Evolutionary conservation across 2,113 vertebrate genomes (phyloP).

Genomic region (Chlamydotis undulata): DNA sequence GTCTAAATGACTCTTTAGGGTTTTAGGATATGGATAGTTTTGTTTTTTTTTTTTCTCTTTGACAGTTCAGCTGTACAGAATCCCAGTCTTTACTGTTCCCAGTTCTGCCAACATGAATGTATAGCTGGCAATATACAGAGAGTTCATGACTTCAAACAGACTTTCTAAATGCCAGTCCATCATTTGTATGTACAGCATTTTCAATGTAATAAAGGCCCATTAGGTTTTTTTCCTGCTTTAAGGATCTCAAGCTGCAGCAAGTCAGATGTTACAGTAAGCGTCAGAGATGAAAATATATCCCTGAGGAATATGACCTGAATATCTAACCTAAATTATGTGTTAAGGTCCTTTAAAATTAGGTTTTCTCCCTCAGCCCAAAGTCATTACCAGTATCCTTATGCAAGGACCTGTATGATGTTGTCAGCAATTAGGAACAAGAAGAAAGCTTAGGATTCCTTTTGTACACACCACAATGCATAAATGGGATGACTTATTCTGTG

Average conservation of each 20-base stretch:
- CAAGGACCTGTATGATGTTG: neutral
- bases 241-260: neutral
- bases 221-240: neutral
- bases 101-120: neutral
- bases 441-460: neutral
- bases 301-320: neutral
- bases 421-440: neutral
- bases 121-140: neutral
- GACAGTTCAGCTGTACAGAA: neutral
- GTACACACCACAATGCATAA: neutral
- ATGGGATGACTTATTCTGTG: neutral
- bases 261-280: neutral
- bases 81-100: neutral
- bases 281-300: neutral
- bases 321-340: neutral
- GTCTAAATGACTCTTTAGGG: neutral
- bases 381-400: neutral
- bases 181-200: neutral
- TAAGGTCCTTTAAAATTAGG: neutral
- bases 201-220: neutral
- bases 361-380: neutral
- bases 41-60: neutral
- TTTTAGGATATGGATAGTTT: neutral
- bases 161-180: neutral
- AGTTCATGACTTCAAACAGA: neutral